Conservation (phyloP, 2,113 vertebrate genomes). For the Buteo buteo region DNA sequence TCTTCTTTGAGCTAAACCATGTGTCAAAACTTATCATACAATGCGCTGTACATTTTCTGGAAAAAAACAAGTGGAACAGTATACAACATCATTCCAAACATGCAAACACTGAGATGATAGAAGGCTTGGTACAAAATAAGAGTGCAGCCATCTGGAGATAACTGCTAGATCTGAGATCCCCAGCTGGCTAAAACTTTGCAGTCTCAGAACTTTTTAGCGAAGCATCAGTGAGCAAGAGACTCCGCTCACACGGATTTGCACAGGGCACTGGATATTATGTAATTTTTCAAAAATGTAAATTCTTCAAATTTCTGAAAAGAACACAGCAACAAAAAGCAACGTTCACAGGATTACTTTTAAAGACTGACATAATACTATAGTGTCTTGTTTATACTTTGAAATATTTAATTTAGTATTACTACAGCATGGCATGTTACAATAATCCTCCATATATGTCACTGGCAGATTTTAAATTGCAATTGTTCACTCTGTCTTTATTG, state of each 20-base stretch:
- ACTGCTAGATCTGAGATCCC: constrained; percentile 27
- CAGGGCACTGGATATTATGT: background rate
- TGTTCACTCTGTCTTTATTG: background rate
- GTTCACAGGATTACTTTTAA: background rate
- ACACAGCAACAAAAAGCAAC: background rate
- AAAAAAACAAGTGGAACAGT: constrained; percentile 62
- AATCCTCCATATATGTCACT: background rate
- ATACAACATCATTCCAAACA: constrained; percentile 53
- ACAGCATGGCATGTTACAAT: background rate
- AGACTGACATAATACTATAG: background rate
- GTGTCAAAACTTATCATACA: constrained; percentile 56
- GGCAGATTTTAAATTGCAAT: background rate
- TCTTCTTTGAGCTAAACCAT: constrained; percentile 27
- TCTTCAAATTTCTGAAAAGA: background rate
- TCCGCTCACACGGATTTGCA: background rate
- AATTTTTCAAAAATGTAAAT: background rate
- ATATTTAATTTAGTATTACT: background rate
- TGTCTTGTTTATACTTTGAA: background rate
- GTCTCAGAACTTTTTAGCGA: constrained; percentile 26
- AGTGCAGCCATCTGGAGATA: constrained; percentile 65
- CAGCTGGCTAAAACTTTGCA: constrained; percentile 27
- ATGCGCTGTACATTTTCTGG: constrained; percentile 49
- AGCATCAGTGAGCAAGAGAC: background rate
- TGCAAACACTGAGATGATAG: constrained; percentile 28
- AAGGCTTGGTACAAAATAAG: constrained; percentile 29